Evolutionary conservation across 64 coral and sea anemone genomes (phyloP), one percentile per base, ranked within the genome.

Genomic region (Stichodactyla helianthus): DNA sequence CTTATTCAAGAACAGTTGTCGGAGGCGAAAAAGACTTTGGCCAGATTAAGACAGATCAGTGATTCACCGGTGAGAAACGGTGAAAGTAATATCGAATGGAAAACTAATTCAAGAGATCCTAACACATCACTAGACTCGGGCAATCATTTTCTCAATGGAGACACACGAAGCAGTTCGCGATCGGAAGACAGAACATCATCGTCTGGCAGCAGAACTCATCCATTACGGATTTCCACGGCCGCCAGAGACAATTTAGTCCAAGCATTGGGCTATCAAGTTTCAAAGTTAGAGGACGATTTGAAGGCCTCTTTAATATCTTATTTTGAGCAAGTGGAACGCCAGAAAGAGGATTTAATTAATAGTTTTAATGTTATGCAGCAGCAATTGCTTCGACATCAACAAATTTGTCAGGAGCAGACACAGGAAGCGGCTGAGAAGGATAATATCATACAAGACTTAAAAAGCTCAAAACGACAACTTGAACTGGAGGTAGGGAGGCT

Each of bases 271-370:
- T 17, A 92, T 28, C 91, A 96, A 87, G 91, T 88, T 82, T 93
- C 88, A 53, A 93, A 90, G 90, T 86, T 96, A 4, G 94, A 96
- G 57, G 94, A 96, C 82, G 94, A 96, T 93, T 90, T 96, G 25
- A 96, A 93, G 52, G 68, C 85, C 53, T 93, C 91, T 0, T 54
- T 96, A 50, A 79, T 96, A 4, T 82, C 68, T 55, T 93, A 96
- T 85, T 68, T 96, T 59, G 94, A 96, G 74, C 83, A 96, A 90
- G 92, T 96, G 20, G 94, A 96, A 60, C 20, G 12, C 27, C 94
- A 96, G 77, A 96, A 96, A 51, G 91, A 96, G 25, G 94, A 96
- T 61, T 85, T 96, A 83, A 96, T 93, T n/a, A 88, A 89, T 20
- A 93, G 91, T 60, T 96, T 96, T 55, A 63, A 90, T 25, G 80